Evolutionary conservation across 2,797 vertebrate genomes (phyloP).

Genomic region (Characodon lateralis): DNA sequence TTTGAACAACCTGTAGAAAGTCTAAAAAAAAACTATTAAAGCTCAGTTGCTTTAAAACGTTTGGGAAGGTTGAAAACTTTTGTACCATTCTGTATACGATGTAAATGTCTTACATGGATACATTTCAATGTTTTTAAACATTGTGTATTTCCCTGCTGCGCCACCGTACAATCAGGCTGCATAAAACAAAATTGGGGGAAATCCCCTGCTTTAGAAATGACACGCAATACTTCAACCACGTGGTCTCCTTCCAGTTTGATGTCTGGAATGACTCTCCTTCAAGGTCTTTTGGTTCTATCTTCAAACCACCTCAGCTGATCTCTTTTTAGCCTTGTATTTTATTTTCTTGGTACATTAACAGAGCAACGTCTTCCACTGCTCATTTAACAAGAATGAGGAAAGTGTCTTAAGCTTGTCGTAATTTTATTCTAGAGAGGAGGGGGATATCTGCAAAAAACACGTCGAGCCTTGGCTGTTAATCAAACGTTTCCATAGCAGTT

Average conservation of each 20-base stretch:
- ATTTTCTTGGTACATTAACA: too few species aligned
- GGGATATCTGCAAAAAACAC: too few species aligned
- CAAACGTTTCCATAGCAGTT: too few species aligned
- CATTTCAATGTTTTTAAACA: not conserved
- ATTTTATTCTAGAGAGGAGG: too few species aligned
- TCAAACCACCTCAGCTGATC: not conserved
- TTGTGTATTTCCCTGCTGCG: not conserved
- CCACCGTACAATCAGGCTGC: not conserved
- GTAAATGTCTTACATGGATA: not conserved
- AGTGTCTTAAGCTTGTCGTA: too few species aligned
- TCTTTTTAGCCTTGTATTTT: not conserved
- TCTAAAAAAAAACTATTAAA: not conserved
- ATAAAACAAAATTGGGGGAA: constrained; percentile 1
- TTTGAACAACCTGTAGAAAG: not conserved
- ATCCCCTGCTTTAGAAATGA: constrained; percentile 2
- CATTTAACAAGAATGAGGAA: too few species aligned
- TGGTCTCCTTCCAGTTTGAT: constrained; percentile 3
- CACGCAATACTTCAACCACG: not conserved
- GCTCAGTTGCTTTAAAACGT: too few species aligned
- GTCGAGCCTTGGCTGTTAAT: too few species aligned
- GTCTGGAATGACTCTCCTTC: not conserved
- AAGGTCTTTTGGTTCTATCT: not conserved
- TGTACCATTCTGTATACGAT: not conserved
- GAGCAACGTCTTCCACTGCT: too few species aligned
- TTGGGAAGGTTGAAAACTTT: not conserved